Conservation (phyloP, 1,140 invertebrate species). For the Drosophila sp. region DNA sequence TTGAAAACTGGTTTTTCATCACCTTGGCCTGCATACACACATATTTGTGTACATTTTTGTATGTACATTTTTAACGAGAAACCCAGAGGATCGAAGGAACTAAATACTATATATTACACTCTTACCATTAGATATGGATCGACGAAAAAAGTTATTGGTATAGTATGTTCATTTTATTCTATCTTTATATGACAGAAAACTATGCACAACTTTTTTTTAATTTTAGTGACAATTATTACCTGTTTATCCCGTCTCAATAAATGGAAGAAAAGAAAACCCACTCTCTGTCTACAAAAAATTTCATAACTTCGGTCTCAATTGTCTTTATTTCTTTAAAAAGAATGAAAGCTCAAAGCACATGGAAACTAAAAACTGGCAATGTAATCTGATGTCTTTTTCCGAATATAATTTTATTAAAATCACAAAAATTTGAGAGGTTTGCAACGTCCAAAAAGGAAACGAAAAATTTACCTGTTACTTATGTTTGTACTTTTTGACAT, state of each 20-base stretch:
- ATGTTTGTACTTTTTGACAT: not conserved
- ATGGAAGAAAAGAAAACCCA: not conserved
- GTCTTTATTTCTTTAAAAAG: not conserved
- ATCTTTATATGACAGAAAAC: not conserved
- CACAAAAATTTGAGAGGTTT: not conserved
- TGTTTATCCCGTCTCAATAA: not conserved
- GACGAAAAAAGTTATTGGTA: too few relatives aligned
- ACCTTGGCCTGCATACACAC: constrained; percentile 5
- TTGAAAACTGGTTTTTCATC: constrained; percentile 11
- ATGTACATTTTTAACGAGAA: not conserved
- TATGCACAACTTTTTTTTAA: not conserved
- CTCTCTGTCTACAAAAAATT: not conserved
- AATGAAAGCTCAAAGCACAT: not conserved
- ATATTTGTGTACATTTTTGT: not conserved
- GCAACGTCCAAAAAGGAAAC: not conserved
- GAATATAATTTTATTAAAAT: not conserved
- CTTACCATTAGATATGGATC: too few relatives aligned
- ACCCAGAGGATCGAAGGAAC: not conserved
- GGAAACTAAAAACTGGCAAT: not conserved
- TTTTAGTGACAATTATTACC: not conserved
- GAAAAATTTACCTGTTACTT: not conserved
- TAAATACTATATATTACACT: too few relatives aligned
- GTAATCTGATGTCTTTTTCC: constrained; percentile 3
- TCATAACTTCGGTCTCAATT: not conserved
- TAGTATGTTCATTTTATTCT: too few relatives aligned